These are phyloP conservation scores for Conus canariensis DNA, from an alignment of 2,888 invertebrate species.

Conservation along the genomic window DNA sequence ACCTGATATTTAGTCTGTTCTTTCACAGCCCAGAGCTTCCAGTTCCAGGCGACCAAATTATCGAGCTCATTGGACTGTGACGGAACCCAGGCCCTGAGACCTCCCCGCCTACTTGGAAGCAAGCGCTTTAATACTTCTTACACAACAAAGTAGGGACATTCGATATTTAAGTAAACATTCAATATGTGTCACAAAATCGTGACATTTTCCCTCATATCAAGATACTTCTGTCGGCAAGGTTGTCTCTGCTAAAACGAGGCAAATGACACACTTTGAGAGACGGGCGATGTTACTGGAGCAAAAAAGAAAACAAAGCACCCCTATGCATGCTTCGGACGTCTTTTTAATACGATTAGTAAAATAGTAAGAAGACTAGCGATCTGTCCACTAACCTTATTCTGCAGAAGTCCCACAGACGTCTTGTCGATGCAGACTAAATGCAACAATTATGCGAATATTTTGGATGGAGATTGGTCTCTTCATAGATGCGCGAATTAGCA, in stretches of 20 bases:
- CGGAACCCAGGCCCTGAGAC: background rate
- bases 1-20: background rate
- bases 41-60: conserved; percentile 36
- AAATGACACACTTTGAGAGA: conserved; percentile 59
- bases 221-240: conserved; percentile 48
- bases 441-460: conserved; percentile 46
- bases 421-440: conserved; percentile 33
- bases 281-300: conserved; percentile 37
- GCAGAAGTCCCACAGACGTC: conserved; percentile 33
- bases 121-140: background rate
- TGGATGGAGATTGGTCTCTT: conserved; percentile 44
- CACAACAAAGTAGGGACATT: background rate
- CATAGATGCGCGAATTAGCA: conserved; percentile 51
- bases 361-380: background rate
- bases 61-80: conserved; percentile 29
- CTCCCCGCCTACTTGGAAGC: conserved; percentile 10
- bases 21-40: conserved; percentile 6
- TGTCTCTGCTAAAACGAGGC: conserved; percentile 65
- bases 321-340: conserved; percentile 34
- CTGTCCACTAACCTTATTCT: conserved; percentile 27
- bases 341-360: conserved; percentile 23
- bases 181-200: conserved; percentile 45
- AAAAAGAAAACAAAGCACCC: conserved; percentile 38
- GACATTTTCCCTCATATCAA: conserved; percentile 41
- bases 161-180: conserved; percentile 37